Conservation (phyloP, 2,797 vertebrate species). For the Takifugu ocellatus region DNA sequence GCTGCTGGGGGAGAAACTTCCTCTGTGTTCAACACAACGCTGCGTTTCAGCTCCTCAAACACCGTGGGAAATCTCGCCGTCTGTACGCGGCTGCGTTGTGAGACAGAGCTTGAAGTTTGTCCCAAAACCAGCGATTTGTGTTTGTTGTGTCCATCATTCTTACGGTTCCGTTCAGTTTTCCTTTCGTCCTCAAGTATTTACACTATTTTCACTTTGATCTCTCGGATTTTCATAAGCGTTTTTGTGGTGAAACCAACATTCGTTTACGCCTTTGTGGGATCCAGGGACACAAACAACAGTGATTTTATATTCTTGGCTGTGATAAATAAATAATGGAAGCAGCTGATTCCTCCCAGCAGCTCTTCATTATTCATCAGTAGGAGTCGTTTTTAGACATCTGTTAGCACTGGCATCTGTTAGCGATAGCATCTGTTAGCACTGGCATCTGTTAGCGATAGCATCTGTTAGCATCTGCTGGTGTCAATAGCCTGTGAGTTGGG, state of each 20-base stretch:
- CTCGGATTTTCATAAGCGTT: no score
- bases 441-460: no score
- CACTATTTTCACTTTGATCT: neutral
- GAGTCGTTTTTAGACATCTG: conserved; percentile 2
- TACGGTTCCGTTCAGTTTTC: neutral
- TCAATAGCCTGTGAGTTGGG: no score
- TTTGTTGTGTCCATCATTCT: conserved; percentile 7
- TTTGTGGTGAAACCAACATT: no score
- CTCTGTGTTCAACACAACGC: conserved; percentile 27
- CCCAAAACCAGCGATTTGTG: conserved; percentile 2
- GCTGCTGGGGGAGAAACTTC: conserved; percentile 10
- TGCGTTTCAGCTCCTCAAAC: conserved; percentile 35
- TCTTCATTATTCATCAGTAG: conserved; percentile 28
- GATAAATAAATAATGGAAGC: conserved; percentile 48
- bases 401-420: no score
- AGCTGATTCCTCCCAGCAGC: neutral
- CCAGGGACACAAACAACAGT: conserved; percentile 1
- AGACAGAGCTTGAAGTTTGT: conserved; percentile 4
- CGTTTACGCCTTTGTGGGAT: neutral
- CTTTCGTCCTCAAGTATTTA: neutral
- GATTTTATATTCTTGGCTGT: conserved; percentile 25
- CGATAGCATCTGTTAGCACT: no score
- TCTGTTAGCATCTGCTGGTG: no score
- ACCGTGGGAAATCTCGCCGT: conserved; percentile 28
- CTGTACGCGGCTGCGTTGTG: conserved; percentile 39